phyloP scores from a whole-genome alignment of 2,113 vertebrate genomes.

The Todiramphus saurophagus region DNA sequence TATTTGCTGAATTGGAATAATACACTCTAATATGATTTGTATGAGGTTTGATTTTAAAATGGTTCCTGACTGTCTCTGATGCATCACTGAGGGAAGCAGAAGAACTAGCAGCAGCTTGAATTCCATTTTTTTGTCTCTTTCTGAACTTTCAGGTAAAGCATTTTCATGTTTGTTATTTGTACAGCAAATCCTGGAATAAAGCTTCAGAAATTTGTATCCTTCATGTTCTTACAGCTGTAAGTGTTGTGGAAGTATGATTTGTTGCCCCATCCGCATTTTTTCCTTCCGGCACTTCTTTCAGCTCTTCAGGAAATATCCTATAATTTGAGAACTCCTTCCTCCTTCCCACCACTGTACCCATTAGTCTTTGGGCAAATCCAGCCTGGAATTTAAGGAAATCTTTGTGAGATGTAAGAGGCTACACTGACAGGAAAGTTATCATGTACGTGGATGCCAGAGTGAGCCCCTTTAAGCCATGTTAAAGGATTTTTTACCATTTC shows the following conservation, averaged over 20 bases:
- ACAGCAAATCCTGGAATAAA: conserved; percentile 29
- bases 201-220: background rate
- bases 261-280: background rate
- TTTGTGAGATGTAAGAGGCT: background rate
- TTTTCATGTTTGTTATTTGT: background rate
- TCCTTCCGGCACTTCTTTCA: background rate
- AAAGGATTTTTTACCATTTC: background rate
- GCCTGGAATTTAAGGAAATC: background rate
- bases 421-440: background rate
- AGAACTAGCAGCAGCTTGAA: background rate
- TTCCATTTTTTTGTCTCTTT: background rate
- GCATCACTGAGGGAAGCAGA: conserved; percentile 1
- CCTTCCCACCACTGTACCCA: background rate
- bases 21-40: background rate
- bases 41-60: background rate
- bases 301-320: background rate
- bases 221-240: background rate
- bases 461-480: background rate
- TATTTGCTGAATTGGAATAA: background rate
- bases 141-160: background rate
- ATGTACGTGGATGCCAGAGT: background rate
- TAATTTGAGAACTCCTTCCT: background rate
- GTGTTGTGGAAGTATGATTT: background rate
- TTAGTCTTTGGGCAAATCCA: background rate
- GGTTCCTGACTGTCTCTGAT: background rate